A percentile compares a stretch with the other conserved stretches of the same genome.
These are phyloP conservation scores for Metalampra italica DNA, from an alignment of 2,888 invertebrate genomes.

Conservation along the genomic window DNA sequence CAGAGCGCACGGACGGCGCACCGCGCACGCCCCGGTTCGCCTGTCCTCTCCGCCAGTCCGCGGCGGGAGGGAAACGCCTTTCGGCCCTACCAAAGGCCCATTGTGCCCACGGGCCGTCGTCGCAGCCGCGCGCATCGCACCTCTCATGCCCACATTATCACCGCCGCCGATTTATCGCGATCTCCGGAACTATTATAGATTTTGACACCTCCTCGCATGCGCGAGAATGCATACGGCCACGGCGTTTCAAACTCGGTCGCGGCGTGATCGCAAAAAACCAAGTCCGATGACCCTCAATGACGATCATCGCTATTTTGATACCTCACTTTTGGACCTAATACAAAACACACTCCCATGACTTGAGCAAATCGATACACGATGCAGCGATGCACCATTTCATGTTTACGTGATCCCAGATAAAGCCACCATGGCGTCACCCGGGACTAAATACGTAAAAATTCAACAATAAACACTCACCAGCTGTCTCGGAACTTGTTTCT, in stretches of 20 bases:
- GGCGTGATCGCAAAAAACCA: slow-evolving; percentile 63
- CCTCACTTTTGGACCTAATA: slow-evolving; percentile 32
- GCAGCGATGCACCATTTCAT: slow-evolving; percentile 79
- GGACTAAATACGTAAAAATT: slow-evolving; percentile 75
- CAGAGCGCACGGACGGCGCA: slow-evolving; percentile 35
- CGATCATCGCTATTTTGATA: slow-evolving; percentile 39
- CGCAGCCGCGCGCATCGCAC: slow-evolving; percentile 43
- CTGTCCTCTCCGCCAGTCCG: slow-evolving; percentile 42
- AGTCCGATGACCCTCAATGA: slow-evolving; percentile 62
- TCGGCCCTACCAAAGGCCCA: slow-evolving; percentile 47
- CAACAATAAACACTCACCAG: slow-evolving; percentile 80
- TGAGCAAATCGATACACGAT: slow-evolving; percentile 75
- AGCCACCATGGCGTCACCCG: slow-evolving; percentile 82
- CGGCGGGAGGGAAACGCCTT: slow-evolving; percentile 75
- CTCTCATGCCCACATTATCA: slow-evolving; percentile 39
- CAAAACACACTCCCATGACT: slow-evolving; percentile 42
- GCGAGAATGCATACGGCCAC: slow-evolving; percentile 73
- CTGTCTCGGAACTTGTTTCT: slow-evolving; percentile 80
- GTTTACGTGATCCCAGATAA: slow-evolving; percentile 82
- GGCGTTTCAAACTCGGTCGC: slow-evolving; percentile 74
- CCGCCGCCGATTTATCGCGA: slow-evolving; percentile 49
- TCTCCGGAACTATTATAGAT: slow-evolving; percentile 72
- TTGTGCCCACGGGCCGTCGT: slow-evolving; percentile 51
- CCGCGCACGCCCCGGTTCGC: slow-evolving; percentile 53
- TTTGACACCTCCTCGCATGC: slow-evolving; percentile 77